phyloP scores from a whole-genome alignment of 2,797 vertebrate species.

The Taeniopygia guttata region DNA sequence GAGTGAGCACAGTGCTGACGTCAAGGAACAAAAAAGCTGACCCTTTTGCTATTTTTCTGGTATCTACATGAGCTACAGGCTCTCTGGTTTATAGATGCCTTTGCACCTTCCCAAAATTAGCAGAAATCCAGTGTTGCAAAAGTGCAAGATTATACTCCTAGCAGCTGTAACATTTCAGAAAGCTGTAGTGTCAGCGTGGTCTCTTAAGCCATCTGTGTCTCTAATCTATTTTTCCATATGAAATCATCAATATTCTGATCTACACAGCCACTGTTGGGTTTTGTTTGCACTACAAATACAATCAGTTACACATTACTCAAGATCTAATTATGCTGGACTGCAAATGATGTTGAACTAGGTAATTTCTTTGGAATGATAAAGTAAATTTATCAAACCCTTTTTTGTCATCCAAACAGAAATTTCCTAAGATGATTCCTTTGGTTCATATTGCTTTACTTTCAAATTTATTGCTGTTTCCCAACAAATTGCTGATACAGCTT shows the following conservation, averaged over 20 bases:
- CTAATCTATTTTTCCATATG: not conserved
- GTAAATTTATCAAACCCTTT: not conserved
- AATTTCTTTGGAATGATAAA: not conserved
- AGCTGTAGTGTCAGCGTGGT: not conserved
- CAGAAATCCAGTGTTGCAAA: not conserved
- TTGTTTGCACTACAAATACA: conserved; percentile 6
- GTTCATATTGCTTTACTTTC: not conserved
- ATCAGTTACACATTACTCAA: not conserved
- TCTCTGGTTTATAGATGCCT: not conserved
- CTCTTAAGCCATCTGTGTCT: not conserved
- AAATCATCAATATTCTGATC: conserved; percentile 25
- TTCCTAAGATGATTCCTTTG: not conserved
- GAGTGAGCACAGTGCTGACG: not conserved
- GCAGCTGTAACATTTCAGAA: not conserved
- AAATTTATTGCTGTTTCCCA: not conserved
- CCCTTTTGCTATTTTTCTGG: not conserved
- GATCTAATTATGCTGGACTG: not conserved
- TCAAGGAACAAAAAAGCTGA: not conserved
- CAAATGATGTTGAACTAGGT: not conserved
- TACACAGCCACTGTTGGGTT: not conserved
- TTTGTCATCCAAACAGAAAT: not conserved
- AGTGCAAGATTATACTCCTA: not conserved
- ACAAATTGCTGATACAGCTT: not conserved
- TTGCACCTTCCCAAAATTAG: not conserved
- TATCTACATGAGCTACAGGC: not conserved